Percentiles rank a stretch among this genome's conserved stretches.
Evolutionary conservation across 30 jellyfish, hydroid and myxozoan genomes (phyloP).

Genomic region (Chrysaora quinquecirrha): DNA sequence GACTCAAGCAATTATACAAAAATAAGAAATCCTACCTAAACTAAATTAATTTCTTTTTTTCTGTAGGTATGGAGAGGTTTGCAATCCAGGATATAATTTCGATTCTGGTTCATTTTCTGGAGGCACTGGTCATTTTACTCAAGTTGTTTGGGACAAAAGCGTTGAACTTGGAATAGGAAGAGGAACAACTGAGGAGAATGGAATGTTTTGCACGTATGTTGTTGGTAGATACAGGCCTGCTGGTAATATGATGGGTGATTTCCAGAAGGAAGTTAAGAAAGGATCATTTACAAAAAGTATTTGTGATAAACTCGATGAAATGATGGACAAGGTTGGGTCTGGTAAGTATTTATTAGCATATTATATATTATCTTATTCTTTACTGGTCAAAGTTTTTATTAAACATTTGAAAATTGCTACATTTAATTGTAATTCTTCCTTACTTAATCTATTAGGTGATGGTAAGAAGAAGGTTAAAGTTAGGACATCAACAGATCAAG

Average conservation of each 20-base stretch:
- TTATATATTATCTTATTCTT: too few relatives aligned
- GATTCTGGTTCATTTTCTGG: conserved; percentile 37
- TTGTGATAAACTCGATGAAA: conserved; percentile 59
- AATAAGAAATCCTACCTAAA: too few relatives aligned
- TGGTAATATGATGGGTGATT: conserved; percentile 85
- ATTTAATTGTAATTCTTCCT: too few relatives aligned
- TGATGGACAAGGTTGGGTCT: conserved; percentile 31
- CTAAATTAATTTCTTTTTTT: too few relatives aligned
- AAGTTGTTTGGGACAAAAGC: conserved; percentile 87
- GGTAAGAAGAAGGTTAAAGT: background rate
- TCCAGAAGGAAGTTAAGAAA: conserved; percentile 60
- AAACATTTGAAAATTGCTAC: too few relatives aligned
- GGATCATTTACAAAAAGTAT: conserved; percentile 62
- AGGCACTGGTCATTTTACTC: conserved; percentile 88
- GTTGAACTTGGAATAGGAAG: conserved; percentile 81
- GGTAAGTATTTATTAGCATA: background rate
- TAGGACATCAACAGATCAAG: background rate
- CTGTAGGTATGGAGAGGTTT: conserved; percentile 93
- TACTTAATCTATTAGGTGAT: too few relatives aligned
- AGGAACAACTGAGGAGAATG: conserved; percentile 67
- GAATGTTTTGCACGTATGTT: conserved; percentile 74
- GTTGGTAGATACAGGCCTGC: conserved; percentile 90
- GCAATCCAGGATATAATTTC: conserved; percentile 77
- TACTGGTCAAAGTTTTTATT: too few relatives aligned
- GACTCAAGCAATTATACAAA: too few relatives aligned